A percentile compares a stretch with the other conserved stretches of the same genome.
Evolutionary conservation across 2,113 vertebrate species (phyloP).

Genomic region (Calypte anna): DNA sequence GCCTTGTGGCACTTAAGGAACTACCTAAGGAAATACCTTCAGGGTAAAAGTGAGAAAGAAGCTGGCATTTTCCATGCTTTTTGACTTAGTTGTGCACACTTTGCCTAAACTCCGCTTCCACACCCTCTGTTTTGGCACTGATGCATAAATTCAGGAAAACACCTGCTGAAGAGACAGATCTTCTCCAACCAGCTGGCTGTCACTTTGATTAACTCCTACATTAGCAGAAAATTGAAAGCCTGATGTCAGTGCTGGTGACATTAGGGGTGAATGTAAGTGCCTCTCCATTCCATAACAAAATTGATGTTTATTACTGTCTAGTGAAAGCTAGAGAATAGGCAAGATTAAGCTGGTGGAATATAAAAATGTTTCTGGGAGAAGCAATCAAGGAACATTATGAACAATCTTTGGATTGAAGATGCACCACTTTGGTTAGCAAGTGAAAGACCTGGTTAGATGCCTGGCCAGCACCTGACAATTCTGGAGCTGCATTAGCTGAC

Average conservation of each 20-base stretch:
- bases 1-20: background rate
- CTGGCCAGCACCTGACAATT: background rate
- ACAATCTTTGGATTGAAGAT: background rate
- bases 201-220: background rate
- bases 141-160: background rate
- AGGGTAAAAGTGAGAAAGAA: background rate
- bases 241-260: background rate
- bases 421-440: background rate
- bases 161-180: background rate
- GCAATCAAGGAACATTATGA: background rate
- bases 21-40: background rate
- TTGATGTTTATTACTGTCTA: background rate
- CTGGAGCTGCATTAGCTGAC: background rate
- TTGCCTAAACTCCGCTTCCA: background rate
- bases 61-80: background rate
- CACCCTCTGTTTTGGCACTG: background rate
- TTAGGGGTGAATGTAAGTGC: background rate
- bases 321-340: background rate
- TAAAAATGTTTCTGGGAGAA: background rate
- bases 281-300: background rate
- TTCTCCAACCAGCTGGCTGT: background rate
- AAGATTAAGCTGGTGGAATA: background rate
- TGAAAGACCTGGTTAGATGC: background rate
- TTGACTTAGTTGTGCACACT: background rate
- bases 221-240: background rate